A percentile compares a stretch with the other conserved stretches of the same genome.
phyloP scores from a whole-genome alignment of 2,113 vertebrate genomes.

The Corydoras maculifer region DNA sequence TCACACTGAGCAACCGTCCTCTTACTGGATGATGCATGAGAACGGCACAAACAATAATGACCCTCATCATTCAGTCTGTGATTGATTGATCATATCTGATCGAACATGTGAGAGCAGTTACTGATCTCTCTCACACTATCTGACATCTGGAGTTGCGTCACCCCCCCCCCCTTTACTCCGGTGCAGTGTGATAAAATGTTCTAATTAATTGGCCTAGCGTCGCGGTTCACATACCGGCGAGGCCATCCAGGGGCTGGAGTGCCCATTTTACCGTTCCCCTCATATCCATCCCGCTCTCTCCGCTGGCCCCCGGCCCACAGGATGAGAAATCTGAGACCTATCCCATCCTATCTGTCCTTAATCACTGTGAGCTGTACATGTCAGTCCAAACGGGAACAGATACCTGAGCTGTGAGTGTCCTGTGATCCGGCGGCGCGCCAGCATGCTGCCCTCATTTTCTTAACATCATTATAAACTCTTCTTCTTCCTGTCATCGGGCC shows the following conservation, averaged over 20 bases:
- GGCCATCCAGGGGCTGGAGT: constrained; percentile 41
- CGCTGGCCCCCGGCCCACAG: constrained; percentile 40
- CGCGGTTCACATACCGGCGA: constrained; percentile 43
- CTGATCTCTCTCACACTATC: too few relatives aligned
- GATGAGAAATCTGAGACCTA: constrained; percentile 44
- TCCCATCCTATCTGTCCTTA: background rate
- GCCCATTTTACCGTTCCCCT: constrained; percentile 12
- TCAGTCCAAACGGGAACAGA: constrained; percentile 46
- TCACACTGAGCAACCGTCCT: too few relatives aligned
- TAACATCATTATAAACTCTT: background rate
- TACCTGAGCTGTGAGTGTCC: constrained; percentile 56
- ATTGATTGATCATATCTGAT: too few relatives aligned
- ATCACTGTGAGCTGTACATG: constrained; percentile 61
- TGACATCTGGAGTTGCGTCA: background rate
- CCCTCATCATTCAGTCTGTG: too few relatives aligned
- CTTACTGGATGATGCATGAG: too few relatives aligned
- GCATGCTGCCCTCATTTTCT: constrained; percentile 33
- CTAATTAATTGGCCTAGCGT: constrained; percentile 62
- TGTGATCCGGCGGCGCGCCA: constrained; percentile 54
- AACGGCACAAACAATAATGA: too few relatives aligned
- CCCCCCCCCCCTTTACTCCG: constrained; percentile 10
- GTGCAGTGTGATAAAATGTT: constrained; percentile 54
- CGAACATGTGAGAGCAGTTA: too few relatives aligned
- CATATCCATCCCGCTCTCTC: constrained; percentile 14
- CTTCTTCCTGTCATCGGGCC: background rate